Evolutionary conservation across 2,888 invertebrate genomes (phyloP).

Genomic region (Uropetala carovei): DNA sequence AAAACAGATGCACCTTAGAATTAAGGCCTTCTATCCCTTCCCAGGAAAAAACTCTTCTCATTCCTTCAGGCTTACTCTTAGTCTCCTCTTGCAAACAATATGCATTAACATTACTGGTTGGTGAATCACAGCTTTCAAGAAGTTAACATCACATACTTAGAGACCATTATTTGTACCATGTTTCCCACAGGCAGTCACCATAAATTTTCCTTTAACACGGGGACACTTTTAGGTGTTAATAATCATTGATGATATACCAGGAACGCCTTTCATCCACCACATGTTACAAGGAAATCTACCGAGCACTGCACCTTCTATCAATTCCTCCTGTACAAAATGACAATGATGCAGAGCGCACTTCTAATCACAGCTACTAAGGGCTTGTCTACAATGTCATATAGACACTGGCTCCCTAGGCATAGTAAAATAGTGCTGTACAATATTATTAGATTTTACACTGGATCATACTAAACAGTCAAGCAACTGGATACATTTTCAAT

Average conservation of each 20-base stretch:
- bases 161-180: constrained; percentile 64
- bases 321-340: constrained; percentile 60
- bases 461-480: constrained; percentile 63
- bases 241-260: constrained; percentile 52
- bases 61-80: constrained; percentile 39
- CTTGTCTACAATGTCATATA: constrained; percentile 51
- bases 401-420: constrained; percentile 63
- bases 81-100: constrained; percentile 57
- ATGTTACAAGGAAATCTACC: constrained; percentile 51
- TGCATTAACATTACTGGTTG: constrained; percentile 62
- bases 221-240: constrained; percentile 42
- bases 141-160: constrained; percentile 64
- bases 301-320: constrained; percentile 54
- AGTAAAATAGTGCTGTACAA: constrained; percentile 64
- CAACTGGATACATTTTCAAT: constrained; percentile 62
- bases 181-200: constrained; percentile 54
- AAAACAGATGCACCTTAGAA: constrained; percentile 30
- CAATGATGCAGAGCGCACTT: constrained; percentile 55
- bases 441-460: constrained; percentile 59
- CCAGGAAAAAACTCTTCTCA: constrained; percentile 61
- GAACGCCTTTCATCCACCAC: constrained; percentile 55
- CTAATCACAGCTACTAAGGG: constrained; percentile 64
- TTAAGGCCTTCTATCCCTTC: constrained; percentile 41
- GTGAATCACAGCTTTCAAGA: constrained; percentile 64
- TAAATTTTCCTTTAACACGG: constrained; percentile 50